Percentiles rank a stretch among this genome's conserved stretches.
phyloP scores from a whole-genome alignment of 2,113 vertebrate genomes.

The Benitochromis conjunctus region DNA sequence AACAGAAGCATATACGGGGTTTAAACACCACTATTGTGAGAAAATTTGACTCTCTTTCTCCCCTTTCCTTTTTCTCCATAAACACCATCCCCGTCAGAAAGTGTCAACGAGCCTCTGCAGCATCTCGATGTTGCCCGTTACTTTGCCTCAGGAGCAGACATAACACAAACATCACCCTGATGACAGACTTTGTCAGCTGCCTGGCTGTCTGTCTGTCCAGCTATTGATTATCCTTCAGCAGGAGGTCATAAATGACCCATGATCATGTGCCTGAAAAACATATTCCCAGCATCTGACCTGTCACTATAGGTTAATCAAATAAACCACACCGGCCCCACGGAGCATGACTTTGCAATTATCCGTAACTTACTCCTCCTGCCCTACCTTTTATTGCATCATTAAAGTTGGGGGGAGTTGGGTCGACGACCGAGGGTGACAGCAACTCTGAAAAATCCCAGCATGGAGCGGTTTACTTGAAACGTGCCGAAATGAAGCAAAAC shows the following conservation, averaged over 20 bases:
- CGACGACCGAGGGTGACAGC: not conserved
- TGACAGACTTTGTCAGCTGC: slow-evolving; percentile 28
- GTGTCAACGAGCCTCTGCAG: not conserved
- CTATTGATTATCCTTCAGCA: slow-evolving; percentile 36
- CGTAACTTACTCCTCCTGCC: slow-evolving; percentile 32
- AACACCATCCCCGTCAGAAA: not conserved
- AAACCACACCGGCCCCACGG: slow-evolving; percentile 7
- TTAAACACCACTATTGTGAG: not conserved
- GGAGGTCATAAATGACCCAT: slow-evolving; percentile 42
- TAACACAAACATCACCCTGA: slow-evolving; percentile 51
- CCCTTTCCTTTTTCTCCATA: not conserved
- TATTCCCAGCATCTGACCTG: slow-evolving; percentile 44
- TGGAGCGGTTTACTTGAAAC: not conserved
- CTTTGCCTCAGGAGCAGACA: slow-evolving; percentile 35
- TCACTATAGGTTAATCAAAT: slow-evolving; percentile 54
- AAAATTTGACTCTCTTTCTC: not conserved
- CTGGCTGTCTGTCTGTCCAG: slow-evolving; percentile 3
- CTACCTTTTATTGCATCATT: slow-evolving; percentile 37
- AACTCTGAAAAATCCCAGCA: not conserved
- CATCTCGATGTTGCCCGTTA: not conserved
- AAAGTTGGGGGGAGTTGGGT: not conserved
- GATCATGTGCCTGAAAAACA: slow-evolving; percentile 35
- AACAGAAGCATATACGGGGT: not conserved
- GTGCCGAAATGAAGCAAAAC: not conserved
- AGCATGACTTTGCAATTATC: slow-evolving; percentile 52